Conservation (phyloP, 2,113 vertebrate species). For the Neogobius melanostomus region DNA sequence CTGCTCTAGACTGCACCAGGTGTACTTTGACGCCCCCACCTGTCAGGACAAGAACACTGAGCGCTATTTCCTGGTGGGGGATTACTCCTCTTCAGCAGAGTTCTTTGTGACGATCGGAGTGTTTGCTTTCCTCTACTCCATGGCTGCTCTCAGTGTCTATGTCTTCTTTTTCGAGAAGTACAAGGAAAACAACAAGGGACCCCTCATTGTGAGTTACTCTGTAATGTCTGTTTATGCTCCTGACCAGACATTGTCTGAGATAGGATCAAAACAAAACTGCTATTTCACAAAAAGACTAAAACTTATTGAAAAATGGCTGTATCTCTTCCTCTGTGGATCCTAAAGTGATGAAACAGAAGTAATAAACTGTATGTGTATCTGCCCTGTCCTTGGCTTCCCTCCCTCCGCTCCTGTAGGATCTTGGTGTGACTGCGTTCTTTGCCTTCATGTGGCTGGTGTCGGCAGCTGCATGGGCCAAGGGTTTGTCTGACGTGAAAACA, state of each 20-base stretch:
- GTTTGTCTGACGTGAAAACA: conserved; percentile 84
- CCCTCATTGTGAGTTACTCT: conserved; percentile 80
- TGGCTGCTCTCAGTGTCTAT: conserved; percentile 80
- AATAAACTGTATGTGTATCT: too few relatives aligned
- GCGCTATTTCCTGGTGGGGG: conserved; percentile 80
- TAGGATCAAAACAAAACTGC: too few relatives aligned
- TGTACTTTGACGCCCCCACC: conserved; percentile 82
- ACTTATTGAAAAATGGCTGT: too few relatives aligned
- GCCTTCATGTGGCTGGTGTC: conserved; percentile 91
- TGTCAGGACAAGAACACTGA: conserved; percentile 66
- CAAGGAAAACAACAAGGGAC: conserved; percentile 88
- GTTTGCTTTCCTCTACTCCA: conserved; percentile 85
- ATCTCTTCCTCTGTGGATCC: not conserved
- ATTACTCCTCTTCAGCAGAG: conserved; percentile 88
- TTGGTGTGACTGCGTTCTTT: conserved; percentile 82
- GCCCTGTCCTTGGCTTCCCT: not conserved
- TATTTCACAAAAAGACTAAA: too few relatives aligned
- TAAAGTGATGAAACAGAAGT: too few relatives aligned
- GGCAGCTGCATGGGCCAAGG: conserved; percentile 88
- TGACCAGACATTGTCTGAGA: too few relatives aligned
- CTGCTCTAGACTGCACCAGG: conserved; percentile 83
- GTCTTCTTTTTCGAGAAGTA: conserved; percentile 86
- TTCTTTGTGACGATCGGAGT: conserved; percentile 90
- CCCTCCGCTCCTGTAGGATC: conserved; percentile 73
- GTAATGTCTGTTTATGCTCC: too few relatives aligned